A percentile compares a stretch with the other conserved stretches of the same genome.
These are phyloP conservation scores for Nomada lathburiana DNA, from an alignment of 2,888 invertebrate genomes.

Conservation along the genomic window DNA sequence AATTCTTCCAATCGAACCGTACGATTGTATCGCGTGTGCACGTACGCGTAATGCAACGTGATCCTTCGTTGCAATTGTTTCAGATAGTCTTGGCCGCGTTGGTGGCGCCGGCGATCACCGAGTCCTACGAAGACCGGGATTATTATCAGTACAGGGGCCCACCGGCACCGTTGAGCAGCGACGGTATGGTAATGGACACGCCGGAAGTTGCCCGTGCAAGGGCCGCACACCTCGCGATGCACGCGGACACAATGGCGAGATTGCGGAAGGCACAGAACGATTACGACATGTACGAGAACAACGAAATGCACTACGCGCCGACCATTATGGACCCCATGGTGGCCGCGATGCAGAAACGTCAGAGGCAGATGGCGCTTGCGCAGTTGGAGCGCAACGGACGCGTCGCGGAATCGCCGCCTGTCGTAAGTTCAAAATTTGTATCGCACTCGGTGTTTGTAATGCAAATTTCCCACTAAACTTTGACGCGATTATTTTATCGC, in stretches of 20 bases:
- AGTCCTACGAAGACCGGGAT: constrained; percentile 26
- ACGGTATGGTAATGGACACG: constrained; percentile 78
- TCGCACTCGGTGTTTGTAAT: too few species aligned
- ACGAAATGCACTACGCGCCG: constrained; percentile 22
- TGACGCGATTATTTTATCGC: too few species aligned
- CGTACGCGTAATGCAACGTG: not conserved
- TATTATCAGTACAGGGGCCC: constrained; percentile 71
- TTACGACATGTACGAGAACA: constrained; percentile 45
- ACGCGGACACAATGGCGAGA: constrained; percentile 69
- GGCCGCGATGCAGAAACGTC: constrained; percentile 22
- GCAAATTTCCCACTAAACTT: too few species aligned
- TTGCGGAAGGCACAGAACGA: constrained; percentile 48
- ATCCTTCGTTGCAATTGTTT: constrained; percentile 20
- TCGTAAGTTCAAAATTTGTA: too few species aligned
- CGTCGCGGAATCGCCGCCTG: too few species aligned
- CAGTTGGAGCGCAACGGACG: constrained; percentile 71
- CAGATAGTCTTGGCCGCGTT: constrained; percentile 54
- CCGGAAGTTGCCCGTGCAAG: constrained; percentile 77
- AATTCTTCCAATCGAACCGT: too few species aligned
- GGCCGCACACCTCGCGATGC: constrained; percentile 73
- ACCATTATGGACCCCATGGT: constrained; percentile 22
- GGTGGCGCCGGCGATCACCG: constrained; percentile 37
- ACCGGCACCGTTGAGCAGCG: constrained; percentile 72
- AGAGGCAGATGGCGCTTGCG: constrained; percentile 51
- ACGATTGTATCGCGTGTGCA: too few species aligned